Base-by-base conservation (phyloP, 2,888 invertebrate species). In the Serripes groenlandicus region DNA sequence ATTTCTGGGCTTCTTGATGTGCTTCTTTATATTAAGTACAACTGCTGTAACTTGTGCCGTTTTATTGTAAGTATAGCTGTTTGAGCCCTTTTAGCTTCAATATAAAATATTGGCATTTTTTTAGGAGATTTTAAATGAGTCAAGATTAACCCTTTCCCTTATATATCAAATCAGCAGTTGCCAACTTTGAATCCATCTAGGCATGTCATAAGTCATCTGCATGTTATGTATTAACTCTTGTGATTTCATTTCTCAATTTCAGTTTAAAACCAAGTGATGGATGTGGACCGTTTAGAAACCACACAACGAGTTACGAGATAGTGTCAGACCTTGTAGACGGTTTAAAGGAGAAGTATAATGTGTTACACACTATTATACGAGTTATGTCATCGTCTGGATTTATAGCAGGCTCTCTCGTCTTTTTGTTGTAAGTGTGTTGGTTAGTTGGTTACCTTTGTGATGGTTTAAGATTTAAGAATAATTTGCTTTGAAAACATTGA, bases 1-100 rank as follows among this genome's bases (percentile, higher is more conserved):
- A 75, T 96, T 97, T 88, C 95, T 94, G 35, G 90, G 86, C 4
- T 91, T 93, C 81, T 89, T 94, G 5, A 93, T 94, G 73, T 78
- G 92, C 9, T 92, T 92, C 89, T 93, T 93, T 75, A 81, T 94
- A 9, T 79, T 93, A 58, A 89, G 92, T 37, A 86, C 91, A 26
- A 83, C 91, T 26, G 91, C 93, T 26, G 92, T 94, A 26, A 88
- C 91, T 35, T 91, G 88, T 82, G 91, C 92, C 42, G 88, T 94
- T 58, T 87, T 92, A 52, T 91, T 91, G 94, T 94, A 90, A 91
- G 92, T 91, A 54, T 9, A n/a, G n/a, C n/a, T n/a, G n/a, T n/a
- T n/a, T n/a, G n/a, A n/a, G n/a, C n/a, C n/a, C n/a, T n/a, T n/a
- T n/a, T n/a, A n/a, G n/a, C n/a, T n/a, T n/a, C n/a, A n/a, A n/a